A percentile compares a stretch with the other conserved stretches of the same genome.
Conservation (phyloP, 2,888 invertebrate species). For the Vannuccia rotundouncinata region DNA sequence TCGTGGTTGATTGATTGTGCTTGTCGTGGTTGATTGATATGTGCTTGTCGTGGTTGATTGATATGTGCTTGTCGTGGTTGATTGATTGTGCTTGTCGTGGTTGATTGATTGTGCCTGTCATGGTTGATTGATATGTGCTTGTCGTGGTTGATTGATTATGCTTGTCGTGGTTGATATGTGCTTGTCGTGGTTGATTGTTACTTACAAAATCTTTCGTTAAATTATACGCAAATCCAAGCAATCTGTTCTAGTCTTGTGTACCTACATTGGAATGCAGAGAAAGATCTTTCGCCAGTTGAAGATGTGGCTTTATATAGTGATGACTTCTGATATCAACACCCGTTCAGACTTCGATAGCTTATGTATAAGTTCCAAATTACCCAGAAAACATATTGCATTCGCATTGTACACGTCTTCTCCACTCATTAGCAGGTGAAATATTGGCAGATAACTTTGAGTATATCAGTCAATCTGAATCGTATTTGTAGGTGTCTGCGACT, state of each 20-base stretch:
- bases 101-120: no score
- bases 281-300: background rate
- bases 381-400: slow-evolving; percentile 9
- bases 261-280: background rate
- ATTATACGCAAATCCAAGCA: slow-evolving; percentile 10
- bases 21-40: no score
- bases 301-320: background rate
- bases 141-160: no score
- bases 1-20: no score
- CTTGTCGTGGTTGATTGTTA: slow-evolving; percentile 12
- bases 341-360: slow-evolving; percentile 19
- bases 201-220: slow-evolving; percentile 16
- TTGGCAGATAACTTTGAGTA: background rate
- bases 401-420: slow-evolving; percentile 4
- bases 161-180: no score
- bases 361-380: slow-evolving; percentile 2
- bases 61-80: no score
- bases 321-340: background rate
- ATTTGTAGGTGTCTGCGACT: background rate
- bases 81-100: no score
- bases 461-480: slow-evolving; percentile 7
- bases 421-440: slow-evolving; percentile 21
- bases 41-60: no score
- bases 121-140: no score
- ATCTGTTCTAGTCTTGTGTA: slow-evolving; percentile 21